A percentile compares a stretch with the other conserved stretches of the same genome.
These are phyloP conservation scores for Dendroctonus ponderosae DNA, from an alignment of 1,140 invertebrate genomes.

Conservation along the genomic window DNA sequence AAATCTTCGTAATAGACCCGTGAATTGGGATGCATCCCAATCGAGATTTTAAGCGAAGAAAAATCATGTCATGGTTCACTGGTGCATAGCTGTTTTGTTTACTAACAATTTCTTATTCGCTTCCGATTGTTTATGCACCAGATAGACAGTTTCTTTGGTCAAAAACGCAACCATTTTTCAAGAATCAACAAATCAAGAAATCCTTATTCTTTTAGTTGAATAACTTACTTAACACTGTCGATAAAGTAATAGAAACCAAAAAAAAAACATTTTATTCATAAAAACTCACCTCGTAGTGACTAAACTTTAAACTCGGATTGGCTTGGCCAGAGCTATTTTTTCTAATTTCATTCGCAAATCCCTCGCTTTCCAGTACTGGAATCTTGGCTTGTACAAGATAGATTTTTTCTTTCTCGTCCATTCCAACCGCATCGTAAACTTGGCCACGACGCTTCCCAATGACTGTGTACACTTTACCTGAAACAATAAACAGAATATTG, in stretches of 20 bases:
- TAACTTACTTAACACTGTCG: no score
- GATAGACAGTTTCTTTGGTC: conserved; percentile 14
- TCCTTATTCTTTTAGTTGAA: background rate
- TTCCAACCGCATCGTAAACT: conserved; percentile 79
- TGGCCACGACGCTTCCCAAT: conserved; percentile 85
- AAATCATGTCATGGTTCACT: conserved; percentile 30
- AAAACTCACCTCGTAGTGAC: conserved; percentile 89
- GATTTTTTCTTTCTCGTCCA: conserved; percentile 81
- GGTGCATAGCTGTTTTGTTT: conserved; percentile 32
- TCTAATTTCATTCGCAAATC: conserved; percentile 87
- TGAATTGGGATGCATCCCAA: conserved; percentile 24
- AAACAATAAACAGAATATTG: conserved; percentile 35
- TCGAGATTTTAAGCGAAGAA: conserved; percentile 22
- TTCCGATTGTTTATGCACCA: conserved; percentile 22
- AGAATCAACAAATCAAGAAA: conserved; percentile 1
- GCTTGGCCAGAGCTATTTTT: conserved; percentile 96
- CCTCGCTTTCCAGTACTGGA: conserved; percentile 95
- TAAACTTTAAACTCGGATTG: conserved; percentile 92
- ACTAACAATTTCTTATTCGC: conserved; percentile 27
- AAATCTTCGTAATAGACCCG: conserved; percentile 30
- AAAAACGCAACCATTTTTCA: background rate
- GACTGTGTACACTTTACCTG: conserved; percentile 92
- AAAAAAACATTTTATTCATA: conserved; percentile 14
- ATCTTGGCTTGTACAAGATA: conserved; percentile 87
- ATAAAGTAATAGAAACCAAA: background rate